Evolutionary conservation across 2,888 invertebrate genomes (phyloP), one percentile per base, ranked within the genome.

Genomic region (Drosophila gaucha): DNA sequence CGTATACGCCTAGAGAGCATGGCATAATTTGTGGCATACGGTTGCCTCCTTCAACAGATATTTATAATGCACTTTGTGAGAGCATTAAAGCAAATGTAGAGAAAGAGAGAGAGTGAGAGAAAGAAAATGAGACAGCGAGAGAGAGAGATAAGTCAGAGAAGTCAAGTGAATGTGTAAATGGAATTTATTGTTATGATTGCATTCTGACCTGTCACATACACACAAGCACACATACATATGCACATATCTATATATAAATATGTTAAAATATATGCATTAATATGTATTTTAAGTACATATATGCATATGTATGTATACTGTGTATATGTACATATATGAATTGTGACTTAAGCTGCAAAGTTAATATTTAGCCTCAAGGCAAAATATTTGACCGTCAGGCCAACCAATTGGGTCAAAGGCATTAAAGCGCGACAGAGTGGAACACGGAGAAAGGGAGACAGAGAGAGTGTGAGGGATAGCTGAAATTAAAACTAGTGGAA

Each of bases 141-240:
- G 35, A 35, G 24, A 41, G 14, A 24, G 24, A 24, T 24, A 41
- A 41, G 41, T 14, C 24, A 54, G 67, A 38, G 41, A 51, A 68
- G 51, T 57, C 65, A 69, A 63, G 65, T 52, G 35, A 59, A 79
- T 60, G 65, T 76, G 76, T 64, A 85, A 82, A 79, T 79, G 50
- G 60, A 80, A 80, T 82, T 85, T 80, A 80, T 82, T 76, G 86
- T 85, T 76, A 79, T 76, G 74, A 85, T 79, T 80, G 86, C 79
- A 82, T 67, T 78, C 75, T 75, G 69, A 66, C 69, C 69, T 46
- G 50, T 20, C 41, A 44, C 35, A 46, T 12, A 46, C 26, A 44
- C 52, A 47, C 3, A 50, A 6, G 30, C 36, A 39, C 16, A 26
- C 24, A 57, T 9, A 47, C 12, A 59, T n/a, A n/a, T 3, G n/a